Conservation (phyloP, 2,888 invertebrate species). For the Oxycera nigricornis region DNA sequence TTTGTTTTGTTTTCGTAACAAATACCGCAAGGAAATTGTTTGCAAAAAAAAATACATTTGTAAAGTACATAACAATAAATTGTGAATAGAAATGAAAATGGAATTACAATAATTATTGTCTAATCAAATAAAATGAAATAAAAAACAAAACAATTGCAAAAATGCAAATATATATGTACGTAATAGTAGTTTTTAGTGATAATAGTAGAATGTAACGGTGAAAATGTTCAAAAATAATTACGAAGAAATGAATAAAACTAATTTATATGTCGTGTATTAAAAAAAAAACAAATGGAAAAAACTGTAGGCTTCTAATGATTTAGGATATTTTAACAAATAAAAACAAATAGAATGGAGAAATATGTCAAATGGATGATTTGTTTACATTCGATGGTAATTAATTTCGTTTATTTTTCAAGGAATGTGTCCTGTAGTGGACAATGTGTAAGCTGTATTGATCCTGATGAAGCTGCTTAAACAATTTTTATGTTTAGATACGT, state of each 20-base stretch:
- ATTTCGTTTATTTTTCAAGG: no score
- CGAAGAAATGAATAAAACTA: not conserved
- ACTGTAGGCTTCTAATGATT: not conserved
- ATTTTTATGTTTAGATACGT: no score
- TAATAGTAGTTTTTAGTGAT: conserved; percentile 3
- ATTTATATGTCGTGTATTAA: conserved; percentile 36
- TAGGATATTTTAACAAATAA: conserved; percentile 20
- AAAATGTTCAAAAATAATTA: conserved; percentile 29
- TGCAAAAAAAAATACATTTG: not conserved
- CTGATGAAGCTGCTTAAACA: no score
- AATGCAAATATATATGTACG: conserved; percentile 16
- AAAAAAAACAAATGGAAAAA: not conserved
- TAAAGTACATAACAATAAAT: not conserved
- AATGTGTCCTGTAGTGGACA: no score
- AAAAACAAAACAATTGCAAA: conserved; percentile 12
- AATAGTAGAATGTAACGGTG: conserved; percentile 20
- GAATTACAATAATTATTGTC: conserved; percentile 1
- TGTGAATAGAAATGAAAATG: not conserved
- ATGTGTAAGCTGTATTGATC: no score
- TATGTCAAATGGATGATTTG: no score
- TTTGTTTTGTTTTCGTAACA: no score
- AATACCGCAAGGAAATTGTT: not conserved
- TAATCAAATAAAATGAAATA: not conserved
- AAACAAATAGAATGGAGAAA: not conserved
- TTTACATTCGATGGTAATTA: no score